Percentiles rank a stretch among this genome's conserved stretches.
These are phyloP conservation scores for Brachypodius melanocephalos DNA, from an alignment of 2,113 vertebrate genomes.

Conservation along the genomic window DNA sequence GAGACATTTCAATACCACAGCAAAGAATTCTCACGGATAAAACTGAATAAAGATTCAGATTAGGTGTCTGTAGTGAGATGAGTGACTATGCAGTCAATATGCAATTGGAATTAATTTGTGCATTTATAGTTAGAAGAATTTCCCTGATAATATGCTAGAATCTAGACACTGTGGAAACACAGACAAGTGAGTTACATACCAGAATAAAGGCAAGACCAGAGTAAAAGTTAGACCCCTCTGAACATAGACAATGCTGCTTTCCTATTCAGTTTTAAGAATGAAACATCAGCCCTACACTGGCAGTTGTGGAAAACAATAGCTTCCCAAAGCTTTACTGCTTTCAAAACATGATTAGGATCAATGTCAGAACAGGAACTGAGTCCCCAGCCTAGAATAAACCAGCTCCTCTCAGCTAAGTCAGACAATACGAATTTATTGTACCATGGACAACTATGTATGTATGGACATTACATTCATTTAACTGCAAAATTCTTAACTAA, in stretches of 20 bases:
- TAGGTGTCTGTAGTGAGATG: not conserved
- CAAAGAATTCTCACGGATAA: not conserved
- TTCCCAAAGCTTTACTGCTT: not conserved
- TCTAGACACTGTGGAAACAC: not conserved
- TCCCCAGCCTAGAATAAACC: not conserved
- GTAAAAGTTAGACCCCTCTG: not conserved
- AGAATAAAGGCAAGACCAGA: not conserved
- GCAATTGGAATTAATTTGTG: not conserved
- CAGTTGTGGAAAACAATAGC: not conserved
- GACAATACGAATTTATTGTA: not conserved
- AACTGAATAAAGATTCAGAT: not conserved
- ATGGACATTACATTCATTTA: not conserved
- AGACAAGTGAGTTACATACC: not conserved
- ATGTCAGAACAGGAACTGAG: not conserved
- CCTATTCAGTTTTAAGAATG: not conserved
- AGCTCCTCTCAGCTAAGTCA: not conserved
- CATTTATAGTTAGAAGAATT: not conserved
- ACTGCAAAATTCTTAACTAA: not conserved
- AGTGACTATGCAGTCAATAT: not conserved
- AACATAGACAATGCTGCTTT: not conserved
- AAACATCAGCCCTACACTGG: not conserved
- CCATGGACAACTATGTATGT: not conserved
- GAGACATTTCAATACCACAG: not conserved
- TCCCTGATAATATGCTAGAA: not conserved
- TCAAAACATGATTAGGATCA: not conserved